Percentiles rank a stretch among this genome's conserved stretches.
Evolutionary conservation across 1,140 invertebrate species (phyloP).

Genomic region (Leptopilina boulardi): DNA sequence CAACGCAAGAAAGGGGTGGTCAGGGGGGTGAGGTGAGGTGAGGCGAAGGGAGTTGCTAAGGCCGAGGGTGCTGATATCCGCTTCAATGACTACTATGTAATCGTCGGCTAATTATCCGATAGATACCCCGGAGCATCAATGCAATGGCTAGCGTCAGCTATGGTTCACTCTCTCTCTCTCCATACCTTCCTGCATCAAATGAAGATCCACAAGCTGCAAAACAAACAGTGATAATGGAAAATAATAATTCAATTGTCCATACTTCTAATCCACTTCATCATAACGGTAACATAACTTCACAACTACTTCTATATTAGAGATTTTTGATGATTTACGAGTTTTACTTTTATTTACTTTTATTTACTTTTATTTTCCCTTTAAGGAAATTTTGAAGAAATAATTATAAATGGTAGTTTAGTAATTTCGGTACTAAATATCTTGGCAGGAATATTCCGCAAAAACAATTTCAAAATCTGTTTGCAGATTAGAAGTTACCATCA

Average conservation of each 20-base stretch:
- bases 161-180: conserved; percentile 45
- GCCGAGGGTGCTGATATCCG: conserved; percentile 70
- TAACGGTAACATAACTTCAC: too few species aligned
- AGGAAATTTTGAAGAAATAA: too few species aligned
- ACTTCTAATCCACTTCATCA: conserved; percentile 37
- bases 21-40: too few species aligned
- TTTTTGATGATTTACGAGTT: too few species aligned
- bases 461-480: too few species aligned
- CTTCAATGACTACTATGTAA: conserved; percentile 73
- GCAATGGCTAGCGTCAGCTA: conserved; percentile 56
- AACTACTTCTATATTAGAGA: too few species aligned
- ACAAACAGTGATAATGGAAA: neutral
- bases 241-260: conserved; percentile 29
- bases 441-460: too few species aligned
- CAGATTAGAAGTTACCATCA: too few species aligned
- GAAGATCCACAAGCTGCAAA: neutral
- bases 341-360: too few species aligned
- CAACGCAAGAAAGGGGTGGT: conserved; percentile 33
- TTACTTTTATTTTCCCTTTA: too few species aligned
- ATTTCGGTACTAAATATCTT: too few species aligned
- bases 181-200: conserved; percentile 34
- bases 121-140: conserved; percentile 68
- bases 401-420: too few species aligned
- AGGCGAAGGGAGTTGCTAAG: conserved; percentile 54
- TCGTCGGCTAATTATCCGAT: conserved; percentile 76